These are phyloP conservation scores for Agrochola circellaris DNA, from an alignment of 2,888 invertebrate species.

Conservation along the genomic window DNA sequence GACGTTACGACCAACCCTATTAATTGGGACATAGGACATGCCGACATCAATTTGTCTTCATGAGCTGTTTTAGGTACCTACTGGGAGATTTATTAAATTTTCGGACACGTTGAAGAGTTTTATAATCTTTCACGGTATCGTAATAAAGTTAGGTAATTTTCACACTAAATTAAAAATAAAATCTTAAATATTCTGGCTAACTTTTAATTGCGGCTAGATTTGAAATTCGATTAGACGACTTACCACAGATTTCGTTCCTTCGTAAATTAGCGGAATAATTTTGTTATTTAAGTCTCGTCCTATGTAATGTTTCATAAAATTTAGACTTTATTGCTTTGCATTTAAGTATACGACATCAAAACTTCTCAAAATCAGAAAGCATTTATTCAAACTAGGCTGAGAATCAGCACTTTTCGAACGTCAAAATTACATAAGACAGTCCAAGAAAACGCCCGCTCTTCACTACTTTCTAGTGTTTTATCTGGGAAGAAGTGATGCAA, in stretches of 20 bases:
- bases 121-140: background rate
- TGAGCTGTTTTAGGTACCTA: slow-evolving; percentile 24
- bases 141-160: background rate
- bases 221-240: background rate
- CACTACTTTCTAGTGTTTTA: too few relatives aligned
- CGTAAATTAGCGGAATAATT: background rate
- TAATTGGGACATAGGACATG: slow-evolving; percentile 54
- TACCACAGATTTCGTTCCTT: background rate
- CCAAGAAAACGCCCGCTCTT: too few relatives aligned
- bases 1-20: slow-evolving; percentile 54
- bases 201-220: background rate
- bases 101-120: background rate
- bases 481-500: too few relatives aligned
- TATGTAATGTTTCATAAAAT: background rate
- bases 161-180: background rate
- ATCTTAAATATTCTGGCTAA: background rate
- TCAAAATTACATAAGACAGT: too few relatives aligned
- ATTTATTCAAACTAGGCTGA: too few relatives aligned
- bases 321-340: background rate
- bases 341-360: background rate
- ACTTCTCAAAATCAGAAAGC: too few relatives aligned
- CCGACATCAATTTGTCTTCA: slow-evolving; percentile 54
- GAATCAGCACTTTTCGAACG: too few relatives aligned
- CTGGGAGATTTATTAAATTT: slow-evolving; percentile 8
- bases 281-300: background rate